phyloP scores from a whole-genome alignment of 1,140 invertebrate species.

The Stegodyphus dumicola region DNA sequence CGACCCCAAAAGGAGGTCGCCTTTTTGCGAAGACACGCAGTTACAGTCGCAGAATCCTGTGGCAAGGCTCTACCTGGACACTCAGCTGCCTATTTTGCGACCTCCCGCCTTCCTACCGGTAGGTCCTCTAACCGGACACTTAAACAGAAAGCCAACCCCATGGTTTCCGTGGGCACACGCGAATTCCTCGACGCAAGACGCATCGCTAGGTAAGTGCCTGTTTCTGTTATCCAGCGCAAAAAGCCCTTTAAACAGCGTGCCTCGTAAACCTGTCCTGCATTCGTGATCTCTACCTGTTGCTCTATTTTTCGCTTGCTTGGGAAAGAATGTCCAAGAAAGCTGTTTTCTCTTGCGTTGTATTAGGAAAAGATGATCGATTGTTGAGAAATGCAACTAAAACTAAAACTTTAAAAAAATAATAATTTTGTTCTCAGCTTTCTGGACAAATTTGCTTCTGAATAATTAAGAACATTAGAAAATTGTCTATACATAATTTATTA shows the following conservation, averaged over 20 bases:
- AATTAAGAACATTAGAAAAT: too few relatives aligned
- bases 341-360: too few relatives aligned
- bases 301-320: too few relatives aligned
- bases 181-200: conserved; percentile 40
- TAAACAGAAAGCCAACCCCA: conserved; percentile 61
- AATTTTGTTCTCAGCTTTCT: too few relatives aligned
- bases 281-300: too few relatives aligned
- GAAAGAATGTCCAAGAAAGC: too few relatives aligned
- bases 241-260: not conserved
- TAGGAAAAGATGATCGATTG: too few relatives aligned
- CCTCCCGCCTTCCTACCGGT: conserved; percentile 57
- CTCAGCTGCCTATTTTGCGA: conserved; percentile 36
- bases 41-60: conserved; percentile 21
- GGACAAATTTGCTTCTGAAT: too few relatives aligned
- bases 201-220: conserved; percentile 40
- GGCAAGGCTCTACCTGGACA: conserved; percentile 40
- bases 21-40: conserved; percentile 28
- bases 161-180: conserved; percentile 63
- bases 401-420: too few relatives aligned
- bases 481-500: too few relatives aligned
- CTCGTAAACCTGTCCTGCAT: too few relatives aligned
- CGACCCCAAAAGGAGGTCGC: conserved; percentile 62
- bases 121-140: conserved; percentile 43
- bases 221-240: not conserved
- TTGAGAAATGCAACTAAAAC: too few relatives aligned